These are phyloP conservation scores for Tenualosa thibaudeaui DNA, from an alignment of 2,797 vertebrate species.

Conservation along the genomic window DNA sequence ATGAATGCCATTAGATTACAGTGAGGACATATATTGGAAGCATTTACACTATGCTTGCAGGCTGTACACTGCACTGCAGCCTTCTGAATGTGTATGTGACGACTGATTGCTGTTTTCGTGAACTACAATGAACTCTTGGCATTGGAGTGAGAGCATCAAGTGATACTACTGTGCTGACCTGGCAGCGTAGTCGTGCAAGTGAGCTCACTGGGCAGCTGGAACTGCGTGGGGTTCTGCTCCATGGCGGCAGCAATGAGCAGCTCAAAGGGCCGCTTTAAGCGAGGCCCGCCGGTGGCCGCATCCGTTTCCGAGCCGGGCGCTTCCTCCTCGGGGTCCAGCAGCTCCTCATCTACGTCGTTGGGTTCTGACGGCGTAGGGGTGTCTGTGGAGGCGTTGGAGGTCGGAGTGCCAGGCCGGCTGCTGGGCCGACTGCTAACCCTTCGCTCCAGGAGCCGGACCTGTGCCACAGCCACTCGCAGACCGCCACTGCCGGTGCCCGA, in stretches of 20 bases:
- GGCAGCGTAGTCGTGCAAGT: conserved; percentile 96
- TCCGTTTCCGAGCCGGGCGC: conserved; percentile 83
- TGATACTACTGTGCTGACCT: conserved; percentile 68
- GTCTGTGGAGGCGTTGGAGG: conserved; percentile 91
- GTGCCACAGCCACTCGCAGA: conserved; percentile 82
- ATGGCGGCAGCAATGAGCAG: conserved; percentile 96
- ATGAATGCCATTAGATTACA: not conserved
- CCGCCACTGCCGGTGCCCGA: conserved; percentile 55
- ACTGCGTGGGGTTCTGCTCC: conserved; percentile 97
- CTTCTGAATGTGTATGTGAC: not conserved
- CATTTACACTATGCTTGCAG: not conserved
- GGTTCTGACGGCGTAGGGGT: conserved; percentile 91
- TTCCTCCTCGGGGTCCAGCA: conserved; percentile 90
- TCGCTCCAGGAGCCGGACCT: conserved; percentile 87
- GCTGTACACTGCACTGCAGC: not conserved
- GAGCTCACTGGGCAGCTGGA: conserved; percentile 95
- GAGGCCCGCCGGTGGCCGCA: conserved; percentile 64
- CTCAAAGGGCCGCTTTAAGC: conserved; percentile 92
- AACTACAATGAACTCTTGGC: not conserved
- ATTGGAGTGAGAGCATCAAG: not conserved
- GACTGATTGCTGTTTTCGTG: not conserved
- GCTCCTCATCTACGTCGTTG: conserved; percentile 90
- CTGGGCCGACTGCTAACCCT: conserved; percentile 76
- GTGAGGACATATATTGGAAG: not conserved
- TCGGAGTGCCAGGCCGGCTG: conserved; percentile 93